Evolutionary conservation across 2,797 vertebrate genomes (phyloP).

Genomic region (Peromyscus nudipes): DNA sequence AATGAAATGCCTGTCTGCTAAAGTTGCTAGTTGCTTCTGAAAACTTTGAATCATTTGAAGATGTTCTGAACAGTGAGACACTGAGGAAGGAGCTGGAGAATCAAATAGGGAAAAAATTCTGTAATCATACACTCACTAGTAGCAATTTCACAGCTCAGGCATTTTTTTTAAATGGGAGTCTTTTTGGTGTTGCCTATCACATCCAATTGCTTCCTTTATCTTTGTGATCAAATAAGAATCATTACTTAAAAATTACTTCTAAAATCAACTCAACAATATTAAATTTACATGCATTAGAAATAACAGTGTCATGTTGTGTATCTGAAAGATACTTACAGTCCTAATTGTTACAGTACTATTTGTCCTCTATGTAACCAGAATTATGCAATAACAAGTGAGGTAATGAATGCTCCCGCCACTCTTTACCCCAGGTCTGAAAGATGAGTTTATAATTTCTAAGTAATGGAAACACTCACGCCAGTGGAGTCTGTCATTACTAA

Average conservation of each 20-base stretch:
- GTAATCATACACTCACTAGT: neutral
- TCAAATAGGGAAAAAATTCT: neutral
- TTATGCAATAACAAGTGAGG: slow-evolving; percentile 79
- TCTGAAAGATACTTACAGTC: slow-evolving; percentile 77
- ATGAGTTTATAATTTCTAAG: slow-evolving; percentile 84
- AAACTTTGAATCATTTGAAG: slow-evolving; percentile 50
- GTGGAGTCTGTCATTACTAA: slow-evolving; percentile 75
- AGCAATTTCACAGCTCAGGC: neutral
- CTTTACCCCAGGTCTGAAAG: slow-evolving; percentile 82
- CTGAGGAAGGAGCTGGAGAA: slow-evolving; percentile 48
- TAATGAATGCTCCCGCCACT: slow-evolving; percentile 83
- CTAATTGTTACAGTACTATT: slow-evolving; percentile 71
- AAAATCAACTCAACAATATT: slow-evolving; percentile 74
- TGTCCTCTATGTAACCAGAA: slow-evolving; percentile 83
- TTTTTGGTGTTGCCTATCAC: slow-evolving; percentile 53
- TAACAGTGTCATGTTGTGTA: slow-evolving; percentile 69
- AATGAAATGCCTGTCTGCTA: neutral
- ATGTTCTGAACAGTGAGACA: neutral
- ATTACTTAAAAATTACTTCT: slow-evolving; percentile 65
- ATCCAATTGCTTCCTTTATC: slow-evolving; percentile 60
- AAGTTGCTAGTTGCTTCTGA: slow-evolving; percentile 49
- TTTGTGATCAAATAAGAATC: slow-evolving; percentile 47
- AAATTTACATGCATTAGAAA: slow-evolving; percentile 82
- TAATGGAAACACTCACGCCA: slow-evolving; percentile 68
- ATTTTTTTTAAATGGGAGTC: neutral